phyloP scores from a whole-genome alignment of 2,797 vertebrate species.

The Tauraco hartlaubi region DNA sequence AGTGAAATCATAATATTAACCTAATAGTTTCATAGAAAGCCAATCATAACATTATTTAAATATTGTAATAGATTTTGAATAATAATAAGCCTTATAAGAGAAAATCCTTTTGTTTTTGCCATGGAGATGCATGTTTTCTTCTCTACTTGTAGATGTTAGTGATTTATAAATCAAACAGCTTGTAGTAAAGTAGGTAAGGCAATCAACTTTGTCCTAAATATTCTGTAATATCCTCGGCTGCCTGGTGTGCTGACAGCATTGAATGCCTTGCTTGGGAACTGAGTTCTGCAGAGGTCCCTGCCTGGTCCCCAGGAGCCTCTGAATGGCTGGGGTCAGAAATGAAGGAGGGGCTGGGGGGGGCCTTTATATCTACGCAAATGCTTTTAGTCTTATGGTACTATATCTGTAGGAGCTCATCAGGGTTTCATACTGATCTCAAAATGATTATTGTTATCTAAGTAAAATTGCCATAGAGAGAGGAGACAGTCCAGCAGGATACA shows the following conservation, averaged over 20 bases:
- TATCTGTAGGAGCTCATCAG: background rate
- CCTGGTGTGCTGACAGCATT: background rate
- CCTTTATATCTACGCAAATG: background rate
- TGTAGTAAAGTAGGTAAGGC: background rate
- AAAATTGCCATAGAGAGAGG: background rate
- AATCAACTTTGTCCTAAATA: background rate
- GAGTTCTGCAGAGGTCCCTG: background rate
- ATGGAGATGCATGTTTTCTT: background rate
- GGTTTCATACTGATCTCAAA: background rate
- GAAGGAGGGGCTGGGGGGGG: too few relatives aligned
- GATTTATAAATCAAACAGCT: background rate
- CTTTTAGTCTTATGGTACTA: background rate
- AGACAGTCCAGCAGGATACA: background rate
- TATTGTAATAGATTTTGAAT: slow-evolving; percentile 4
- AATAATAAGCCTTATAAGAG: background rate
- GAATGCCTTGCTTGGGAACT: background rate
- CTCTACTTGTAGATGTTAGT: background rate
- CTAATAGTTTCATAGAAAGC: slow-evolving; percentile 23
- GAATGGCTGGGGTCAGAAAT: accelerated
- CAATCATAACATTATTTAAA: slow-evolving; percentile 20
- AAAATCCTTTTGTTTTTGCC: background rate
- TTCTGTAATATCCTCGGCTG: background rate
- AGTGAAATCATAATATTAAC: slow-evolving; percentile 45
- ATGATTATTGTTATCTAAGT: background rate
- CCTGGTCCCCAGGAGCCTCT: too few relatives aligned